phyloP scores from a whole-genome alignment of 2,888 invertebrate genomes.

The Acleris sparsana region DNA sequence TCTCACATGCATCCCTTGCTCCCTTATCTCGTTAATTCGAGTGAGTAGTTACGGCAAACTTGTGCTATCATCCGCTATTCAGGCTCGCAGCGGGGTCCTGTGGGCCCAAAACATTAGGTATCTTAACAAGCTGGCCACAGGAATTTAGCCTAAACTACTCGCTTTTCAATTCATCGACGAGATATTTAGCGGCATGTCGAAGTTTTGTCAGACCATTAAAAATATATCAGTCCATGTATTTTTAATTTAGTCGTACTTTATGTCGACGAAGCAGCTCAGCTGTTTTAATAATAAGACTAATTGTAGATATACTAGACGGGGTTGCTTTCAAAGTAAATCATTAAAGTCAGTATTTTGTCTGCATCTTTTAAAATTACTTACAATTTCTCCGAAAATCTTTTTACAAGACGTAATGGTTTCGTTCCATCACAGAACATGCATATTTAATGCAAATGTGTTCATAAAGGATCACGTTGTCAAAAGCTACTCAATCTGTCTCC shows the following conservation, averaged over 20 bases:
- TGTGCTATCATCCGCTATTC: conserved; percentile 31
- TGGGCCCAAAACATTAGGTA: conserved; percentile 5
- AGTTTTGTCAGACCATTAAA: too few relatives aligned
- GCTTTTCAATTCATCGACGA: too few relatives aligned
- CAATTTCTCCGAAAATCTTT: not conserved
- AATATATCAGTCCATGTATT: too few relatives aligned
- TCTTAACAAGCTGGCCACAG: conserved; percentile 8
- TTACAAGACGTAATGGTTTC: not conserved
- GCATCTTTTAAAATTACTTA: too few relatives aligned
- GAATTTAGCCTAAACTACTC: conserved; percentile 10
- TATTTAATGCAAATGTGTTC: conserved; percentile 7
- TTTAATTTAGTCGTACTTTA: too few relatives aligned
- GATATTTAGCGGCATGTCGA: too few relatives aligned
- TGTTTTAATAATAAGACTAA: too few relatives aligned
- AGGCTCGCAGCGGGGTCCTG: conserved; percentile 10
- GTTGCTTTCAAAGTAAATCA: too few relatives aligned
- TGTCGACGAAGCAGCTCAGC: too few relatives aligned
- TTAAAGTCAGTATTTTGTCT: too few relatives aligned
- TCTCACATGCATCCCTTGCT: conserved; percentile 31
- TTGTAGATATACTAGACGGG: too few relatives aligned
- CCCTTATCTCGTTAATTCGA: conserved; percentile 37
- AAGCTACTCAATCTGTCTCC: not conserved
- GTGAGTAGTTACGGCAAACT: conserved; percentile 34
- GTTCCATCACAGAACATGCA: conserved; percentile 8
- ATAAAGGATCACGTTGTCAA: conserved; percentile 2